Evolutionary conservation across 2,888 invertebrate genomes (phyloP).

Genomic region (Himalopsyche japonica): DNA sequence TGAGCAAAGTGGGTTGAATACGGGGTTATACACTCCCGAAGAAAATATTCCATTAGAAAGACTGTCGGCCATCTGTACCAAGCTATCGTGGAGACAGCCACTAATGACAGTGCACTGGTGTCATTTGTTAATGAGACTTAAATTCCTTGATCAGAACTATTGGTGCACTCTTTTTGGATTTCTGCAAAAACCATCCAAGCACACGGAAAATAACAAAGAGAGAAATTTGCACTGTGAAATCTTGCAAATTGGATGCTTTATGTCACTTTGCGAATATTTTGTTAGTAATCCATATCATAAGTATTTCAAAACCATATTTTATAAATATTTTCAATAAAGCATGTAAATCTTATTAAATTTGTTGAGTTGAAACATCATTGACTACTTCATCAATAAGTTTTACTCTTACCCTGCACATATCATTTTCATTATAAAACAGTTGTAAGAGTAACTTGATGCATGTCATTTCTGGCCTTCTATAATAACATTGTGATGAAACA

Average conservation of each 20-base stretch:
- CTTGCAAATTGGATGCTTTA: slow-evolving; percentile 67
- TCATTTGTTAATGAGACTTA: slow-evolving; percentile 72
- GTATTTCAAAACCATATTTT: not conserved
- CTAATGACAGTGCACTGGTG: slow-evolving; percentile 77
- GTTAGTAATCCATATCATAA: slow-evolving; percentile 53
- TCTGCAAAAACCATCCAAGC: slow-evolving; percentile 49
- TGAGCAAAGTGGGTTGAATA: slow-evolving; percentile 57
- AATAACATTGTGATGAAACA: too few relatives aligned
- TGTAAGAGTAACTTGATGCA: too few relatives aligned
- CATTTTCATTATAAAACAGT: too few relatives aligned
- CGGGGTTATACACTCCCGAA: slow-evolving; percentile 56
- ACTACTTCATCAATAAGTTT: too few relatives aligned
- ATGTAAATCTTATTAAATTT: too few relatives aligned
- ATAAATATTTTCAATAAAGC: not conserved
- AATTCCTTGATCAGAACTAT: slow-evolving; percentile 70
- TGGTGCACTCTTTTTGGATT: slow-evolving; percentile 68
- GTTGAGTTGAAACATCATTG: too few relatives aligned
- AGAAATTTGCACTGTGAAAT: slow-evolving; percentile 64
- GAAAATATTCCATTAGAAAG: slow-evolving; percentile 60
- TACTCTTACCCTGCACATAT: too few relatives aligned
- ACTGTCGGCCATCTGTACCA: slow-evolving; percentile 63
- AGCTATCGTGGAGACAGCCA: slow-evolving; percentile 62
- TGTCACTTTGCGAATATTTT: slow-evolving; percentile 80
- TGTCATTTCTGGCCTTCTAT: too few relatives aligned
- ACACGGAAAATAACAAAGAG: slow-evolving; percentile 49